Conservation (phyloP, 2,797 vertebrate genomes). For the Hybognathus amarus region DNA sequence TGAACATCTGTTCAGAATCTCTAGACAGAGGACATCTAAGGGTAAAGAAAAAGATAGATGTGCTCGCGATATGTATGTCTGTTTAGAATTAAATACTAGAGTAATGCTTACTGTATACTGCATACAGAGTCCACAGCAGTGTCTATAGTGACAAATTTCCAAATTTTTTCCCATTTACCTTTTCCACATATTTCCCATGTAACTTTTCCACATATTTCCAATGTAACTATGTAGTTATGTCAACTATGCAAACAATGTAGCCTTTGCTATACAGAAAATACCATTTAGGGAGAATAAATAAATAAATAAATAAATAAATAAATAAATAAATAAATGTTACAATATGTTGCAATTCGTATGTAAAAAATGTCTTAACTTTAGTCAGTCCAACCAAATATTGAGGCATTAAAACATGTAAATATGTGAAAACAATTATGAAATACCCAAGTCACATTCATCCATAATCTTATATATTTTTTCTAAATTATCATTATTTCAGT, state of each 20-base stretch:
- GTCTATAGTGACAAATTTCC: background rate
- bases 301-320: no score
- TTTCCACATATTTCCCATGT: background rate
- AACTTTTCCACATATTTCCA: background rate
- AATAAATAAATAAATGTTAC: background rate
- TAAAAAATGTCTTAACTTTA: background rate
- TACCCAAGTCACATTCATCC: background rate
- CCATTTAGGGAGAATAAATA: background rate
- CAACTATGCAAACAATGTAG: background rate
- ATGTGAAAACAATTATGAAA: background rate
- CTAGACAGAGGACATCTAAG: slow-evolving; percentile 16
- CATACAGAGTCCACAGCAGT: background rate
- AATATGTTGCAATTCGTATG: background rate
- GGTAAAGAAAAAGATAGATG: slow-evolving; percentile 36
- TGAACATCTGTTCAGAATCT: slow-evolving; percentile 40
- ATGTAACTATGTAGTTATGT: background rate
- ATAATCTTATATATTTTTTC: background rate
- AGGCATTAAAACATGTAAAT: background rate
- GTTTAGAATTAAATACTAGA: slow-evolving; percentile 1
- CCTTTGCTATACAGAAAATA: background rate
- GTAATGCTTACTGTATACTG: background rate
- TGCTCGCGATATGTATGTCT: slow-evolving; percentile 12
- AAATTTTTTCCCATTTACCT: background rate
- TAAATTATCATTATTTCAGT: background rate
- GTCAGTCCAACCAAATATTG: background rate